Percentiles rank a stretch among this genome's conserved stretches.
These are phyloP conservation scores for Palythoa grandis DNA, from an alignment of 92 coral and sea anemone species.

Conservation along the genomic window DNA sequence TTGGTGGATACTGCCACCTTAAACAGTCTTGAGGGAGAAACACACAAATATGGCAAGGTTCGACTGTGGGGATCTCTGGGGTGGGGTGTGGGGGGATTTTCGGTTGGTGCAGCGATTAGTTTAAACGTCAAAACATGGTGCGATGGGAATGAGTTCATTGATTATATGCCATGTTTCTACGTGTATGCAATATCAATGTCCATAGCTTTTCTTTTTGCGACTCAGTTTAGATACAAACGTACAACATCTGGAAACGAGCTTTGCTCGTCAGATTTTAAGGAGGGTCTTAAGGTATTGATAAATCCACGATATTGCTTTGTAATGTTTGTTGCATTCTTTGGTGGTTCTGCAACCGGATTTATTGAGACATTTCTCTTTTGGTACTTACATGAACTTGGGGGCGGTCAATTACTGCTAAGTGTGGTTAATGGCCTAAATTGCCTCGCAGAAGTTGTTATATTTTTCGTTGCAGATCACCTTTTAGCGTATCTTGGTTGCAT, in stretches of 20 bases:
- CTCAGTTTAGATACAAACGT: slow-evolving; percentile 74
- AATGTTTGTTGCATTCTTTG: slow-evolving; percentile 89
- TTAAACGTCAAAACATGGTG: slow-evolving; percentile 67
- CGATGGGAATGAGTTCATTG: slow-evolving; percentile 75
- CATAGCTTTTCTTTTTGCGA: slow-evolving; percentile 79
- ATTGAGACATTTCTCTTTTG: slow-evolving; percentile 95
- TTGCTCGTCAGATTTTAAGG: slow-evolving; percentile 45
- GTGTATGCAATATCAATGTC: slow-evolving; percentile 83
- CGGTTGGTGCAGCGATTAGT: slow-evolving; percentile 92
- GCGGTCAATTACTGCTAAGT: slow-evolving; percentile 86
- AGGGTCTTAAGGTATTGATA: slow-evolving; percentile 71
- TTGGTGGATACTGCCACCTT: slow-evolving; percentile 95
- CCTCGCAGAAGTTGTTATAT: slow-evolving; percentile 83
- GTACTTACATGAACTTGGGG: slow-evolving; percentile 96
- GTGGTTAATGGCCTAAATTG: slow-evolving; percentile 89
- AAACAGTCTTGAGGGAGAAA: slow-evolving; percentile 78
- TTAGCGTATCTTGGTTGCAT: slow-evolving; percentile 77
- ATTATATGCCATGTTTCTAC: slow-evolving; percentile 88
- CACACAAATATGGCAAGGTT: slow-evolving; percentile 88
- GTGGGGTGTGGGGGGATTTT: slow-evolving; percentile 94
- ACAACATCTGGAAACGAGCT: not conserved
- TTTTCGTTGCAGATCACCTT: slow-evolving; percentile 78
- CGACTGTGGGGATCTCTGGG: slow-evolving; percentile 98
- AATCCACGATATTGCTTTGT: slow-evolving; percentile 82
- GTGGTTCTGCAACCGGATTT: slow-evolving; percentile 98